phyloP scores from a whole-genome alignment of 2,888 invertebrate genomes.

The Lepidonotus clava region DNA sequence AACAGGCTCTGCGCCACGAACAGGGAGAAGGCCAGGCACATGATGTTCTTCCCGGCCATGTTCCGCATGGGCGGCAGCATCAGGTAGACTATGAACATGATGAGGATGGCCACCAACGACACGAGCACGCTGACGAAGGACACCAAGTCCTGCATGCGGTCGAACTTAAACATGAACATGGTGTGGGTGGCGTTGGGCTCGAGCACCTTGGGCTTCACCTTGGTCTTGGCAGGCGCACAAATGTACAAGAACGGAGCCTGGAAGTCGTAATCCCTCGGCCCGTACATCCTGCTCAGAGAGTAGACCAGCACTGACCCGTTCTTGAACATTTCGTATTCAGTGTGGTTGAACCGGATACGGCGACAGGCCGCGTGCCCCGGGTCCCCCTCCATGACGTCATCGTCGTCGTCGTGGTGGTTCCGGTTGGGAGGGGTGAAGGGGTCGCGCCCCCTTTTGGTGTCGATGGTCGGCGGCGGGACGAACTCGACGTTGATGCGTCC shows the following conservation, averaged over 20 bases:
- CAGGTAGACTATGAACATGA: slow-evolving; percentile 81
- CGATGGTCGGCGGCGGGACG: neutral
- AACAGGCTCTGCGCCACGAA: slow-evolving; percentile 82
- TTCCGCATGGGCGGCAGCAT: slow-evolving; percentile 82
- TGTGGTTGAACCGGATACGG: neutral
- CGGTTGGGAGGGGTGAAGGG: no score
- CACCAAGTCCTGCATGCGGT: slow-evolving; percentile 71
- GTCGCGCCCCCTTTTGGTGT: no score
- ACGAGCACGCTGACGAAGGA: slow-evolving; percentile 85
- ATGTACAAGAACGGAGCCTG: neutral
- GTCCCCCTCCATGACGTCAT: neutral
- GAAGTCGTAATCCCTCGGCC: neutral
- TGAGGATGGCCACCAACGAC: slow-evolving; percentile 81
- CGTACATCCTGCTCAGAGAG: neutral
- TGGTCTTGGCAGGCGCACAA: neutral
- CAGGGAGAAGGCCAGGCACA: slow-evolving; percentile 82
- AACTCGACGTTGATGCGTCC: neutral
- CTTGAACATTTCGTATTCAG: slow-evolving; percentile 55
- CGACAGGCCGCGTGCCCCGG: neutral
- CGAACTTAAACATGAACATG: slow-evolving; percentile 56
- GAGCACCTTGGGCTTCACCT: neutral
- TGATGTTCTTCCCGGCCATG: slow-evolving; percentile 82
- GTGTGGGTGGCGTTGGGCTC: slow-evolving; percentile 6
- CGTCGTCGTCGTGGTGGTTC: no score
- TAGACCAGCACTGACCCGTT: slow-evolving; percentile 52